phyloP scores from a whole-genome alignment of 2,113 vertebrate genomes.

The Engraulis encrasicolus region DNA sequence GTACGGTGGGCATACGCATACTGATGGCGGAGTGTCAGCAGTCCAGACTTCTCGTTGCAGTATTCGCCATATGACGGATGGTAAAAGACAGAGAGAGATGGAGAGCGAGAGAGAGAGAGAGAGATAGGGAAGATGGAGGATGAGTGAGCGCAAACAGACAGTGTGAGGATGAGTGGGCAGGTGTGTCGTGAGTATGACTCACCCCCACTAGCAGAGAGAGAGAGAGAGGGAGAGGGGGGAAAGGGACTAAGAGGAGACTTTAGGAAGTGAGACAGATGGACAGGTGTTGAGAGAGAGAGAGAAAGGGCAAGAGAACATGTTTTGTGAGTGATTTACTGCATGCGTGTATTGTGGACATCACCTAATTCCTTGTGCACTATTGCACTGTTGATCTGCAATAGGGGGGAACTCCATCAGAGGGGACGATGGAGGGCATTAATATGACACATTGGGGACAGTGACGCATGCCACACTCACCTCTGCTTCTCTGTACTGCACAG shows the following conservation, averaged over 20 bases:
- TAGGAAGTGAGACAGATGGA: not conserved
- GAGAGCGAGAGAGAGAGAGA: slow-evolving; percentile 8
- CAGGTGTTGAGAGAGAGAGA: no score
- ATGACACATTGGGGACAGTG: not conserved
- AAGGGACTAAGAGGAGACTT: not conserved
- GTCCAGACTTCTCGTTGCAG: not conserved
- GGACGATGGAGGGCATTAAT: no score
- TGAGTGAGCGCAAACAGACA: not conserved
- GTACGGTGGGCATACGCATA: not conserved
- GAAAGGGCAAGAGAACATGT: not conserved
- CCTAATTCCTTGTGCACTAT: not conserved
- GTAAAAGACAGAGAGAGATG: slow-evolving; percentile 20
- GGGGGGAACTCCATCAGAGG: not conserved
- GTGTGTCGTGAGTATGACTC: slow-evolving; percentile 59
- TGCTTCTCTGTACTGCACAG: not conserved
- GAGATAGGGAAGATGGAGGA: not conserved
- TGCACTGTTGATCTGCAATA: not conserved
- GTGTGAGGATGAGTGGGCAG: slow-evolving; percentile 45
- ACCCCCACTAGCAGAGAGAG: slow-evolving; percentile 24
- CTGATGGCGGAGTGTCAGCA: slow-evolving; percentile 2
- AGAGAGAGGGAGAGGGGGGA: not conserved
- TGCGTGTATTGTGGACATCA: slow-evolving; percentile 10
- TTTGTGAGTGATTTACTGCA: not conserved
- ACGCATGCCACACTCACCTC: not conserved
- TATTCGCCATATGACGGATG: not conserved